Evolutionary conservation across 2,797 vertebrate species (phyloP), one percentile per base, ranked within the genome.

Genomic region (Molossus molossus): DNA sequence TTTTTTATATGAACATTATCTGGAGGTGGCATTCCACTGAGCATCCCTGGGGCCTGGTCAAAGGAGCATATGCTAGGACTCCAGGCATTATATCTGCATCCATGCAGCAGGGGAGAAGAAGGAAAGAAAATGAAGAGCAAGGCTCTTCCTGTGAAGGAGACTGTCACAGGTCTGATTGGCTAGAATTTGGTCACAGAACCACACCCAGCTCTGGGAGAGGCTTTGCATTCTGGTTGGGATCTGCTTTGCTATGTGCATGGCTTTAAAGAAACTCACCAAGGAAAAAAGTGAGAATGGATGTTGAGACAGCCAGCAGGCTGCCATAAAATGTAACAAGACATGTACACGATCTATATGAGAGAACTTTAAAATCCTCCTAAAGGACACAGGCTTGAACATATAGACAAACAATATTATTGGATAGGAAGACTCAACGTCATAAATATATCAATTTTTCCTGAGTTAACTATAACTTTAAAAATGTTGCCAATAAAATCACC

Each of bases 391-490:
- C 37, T 53, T 70, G n/a, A 80, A 79, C 45, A 85, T 76, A 82
- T 62, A 70, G 90, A 94, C 45, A 94, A 95, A 91, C 58, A 96
- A 17, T 18, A 27, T 64, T 88, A 80, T 80, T 90, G 82, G 45
- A 50, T 62, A 88, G 73, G 67, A 95, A 90, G 87, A 62, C 48
- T 93, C 48, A 93, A 33, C 77, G 85, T 95, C 87, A 86, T 96
- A 94, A 96, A 97, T 88, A 87, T 92, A 91, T 79, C 87, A 94
- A 45, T 94, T 96, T 73, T 92, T 64, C 29, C 90, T 65, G 60
- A 93, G 97, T 97, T 97, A 97, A 96, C 95, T 97, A 62, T 95
- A 97, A 92, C 94, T 95, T 90, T 90, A 81, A 91, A 72, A 40
- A 70, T 90, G 53, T 96, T 97, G 75, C 82, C 81, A 94, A 82